Conservation (phyloP, 2,113 vertebrate species). For the Psittacara wagleri region DNA sequence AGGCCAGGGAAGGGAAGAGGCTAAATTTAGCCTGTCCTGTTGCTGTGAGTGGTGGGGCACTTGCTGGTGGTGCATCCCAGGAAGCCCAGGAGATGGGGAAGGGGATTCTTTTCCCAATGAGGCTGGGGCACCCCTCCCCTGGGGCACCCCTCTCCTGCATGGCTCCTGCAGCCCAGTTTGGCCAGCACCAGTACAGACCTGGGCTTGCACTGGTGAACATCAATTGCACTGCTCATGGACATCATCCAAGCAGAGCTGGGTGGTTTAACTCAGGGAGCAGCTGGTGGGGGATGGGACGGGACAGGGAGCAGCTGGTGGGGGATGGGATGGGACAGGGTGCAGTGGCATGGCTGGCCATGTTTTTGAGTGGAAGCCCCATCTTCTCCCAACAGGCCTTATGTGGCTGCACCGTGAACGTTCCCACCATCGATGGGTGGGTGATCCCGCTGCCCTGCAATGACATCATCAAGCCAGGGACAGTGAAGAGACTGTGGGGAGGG, state of each 20-base stretch:
- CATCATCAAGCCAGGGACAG: conserved; percentile 93
- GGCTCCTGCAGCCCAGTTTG: background rate
- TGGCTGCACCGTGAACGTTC: conserved; percentile 95
- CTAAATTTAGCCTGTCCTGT: conserved; percentile 27
- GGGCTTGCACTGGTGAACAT: background rate
- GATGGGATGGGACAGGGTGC: no score
- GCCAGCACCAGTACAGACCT: background rate
- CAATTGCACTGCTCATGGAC: accelerated
- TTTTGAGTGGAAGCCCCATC: background rate
- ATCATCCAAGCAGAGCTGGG: background rate
- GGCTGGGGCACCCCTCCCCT: background rate
- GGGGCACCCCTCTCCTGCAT: background rate
- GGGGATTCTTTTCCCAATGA: background rate
- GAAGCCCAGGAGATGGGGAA: background rate
- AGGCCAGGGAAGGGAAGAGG: background rate
- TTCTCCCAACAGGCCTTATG: conserved; percentile 84
- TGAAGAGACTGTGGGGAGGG: conserved; percentile 95
- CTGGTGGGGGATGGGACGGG: accelerated
- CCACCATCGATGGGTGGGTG: conserved; percentile 90
- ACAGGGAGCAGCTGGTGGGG: accelerated
- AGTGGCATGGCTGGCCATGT: background rate
- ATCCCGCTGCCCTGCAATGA: conserved; percentile 94
- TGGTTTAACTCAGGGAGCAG: background rate
- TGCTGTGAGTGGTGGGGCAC: background rate
- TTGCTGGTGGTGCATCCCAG: background rate